Evolutionary conservation across 2,113 vertebrate species (phyloP).

Genomic region (Toxotes chatareus): DNA sequence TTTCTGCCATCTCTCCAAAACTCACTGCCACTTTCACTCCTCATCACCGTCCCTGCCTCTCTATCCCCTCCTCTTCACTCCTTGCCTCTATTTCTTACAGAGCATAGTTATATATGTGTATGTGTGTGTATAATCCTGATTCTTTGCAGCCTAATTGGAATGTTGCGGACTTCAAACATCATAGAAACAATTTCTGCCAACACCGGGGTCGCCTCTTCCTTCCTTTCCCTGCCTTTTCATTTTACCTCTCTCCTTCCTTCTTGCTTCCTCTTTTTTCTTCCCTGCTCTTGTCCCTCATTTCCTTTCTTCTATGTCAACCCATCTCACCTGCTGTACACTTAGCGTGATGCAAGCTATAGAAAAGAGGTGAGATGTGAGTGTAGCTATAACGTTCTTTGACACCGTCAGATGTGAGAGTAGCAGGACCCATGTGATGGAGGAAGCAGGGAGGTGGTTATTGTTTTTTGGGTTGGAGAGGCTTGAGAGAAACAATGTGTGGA

Average conservation of each 20-base stretch:
- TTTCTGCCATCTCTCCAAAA: constrained; percentile 72
- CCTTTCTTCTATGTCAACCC: constrained; percentile 10
- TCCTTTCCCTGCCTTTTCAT: constrained; percentile 10
- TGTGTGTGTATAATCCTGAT: constrained; percentile 53
- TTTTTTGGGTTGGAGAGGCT: constrained; percentile 25
- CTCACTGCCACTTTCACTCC: constrained; percentile 70
- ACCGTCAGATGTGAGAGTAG: constrained; percentile 9
- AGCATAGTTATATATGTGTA: constrained; percentile 27
- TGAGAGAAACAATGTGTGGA: constrained; percentile 36
- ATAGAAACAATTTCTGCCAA: constrained; percentile 56
- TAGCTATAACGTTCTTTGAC: not conserved
- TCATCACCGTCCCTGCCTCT: constrained; percentile 57
- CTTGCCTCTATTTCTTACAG: constrained; percentile 52
- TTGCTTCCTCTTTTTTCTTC: constrained; percentile 23
- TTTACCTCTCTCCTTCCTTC: constrained; percentile 10
- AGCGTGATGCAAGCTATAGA: constrained; percentile 11
- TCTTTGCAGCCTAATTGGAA: constrained; percentile 73
- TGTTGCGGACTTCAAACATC: constrained; percentile 62
- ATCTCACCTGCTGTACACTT: not conserved
- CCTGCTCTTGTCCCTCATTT: not conserved
- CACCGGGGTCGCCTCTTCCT: constrained; percentile 18
- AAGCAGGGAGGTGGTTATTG: not conserved
- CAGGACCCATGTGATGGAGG: not conserved
- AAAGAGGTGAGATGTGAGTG: constrained; percentile 16
- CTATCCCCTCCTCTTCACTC: constrained; percentile 46